Base-by-base conservation (phyloP, 2,888 invertebrate species). In the Neoascia interrupta region DNA sequence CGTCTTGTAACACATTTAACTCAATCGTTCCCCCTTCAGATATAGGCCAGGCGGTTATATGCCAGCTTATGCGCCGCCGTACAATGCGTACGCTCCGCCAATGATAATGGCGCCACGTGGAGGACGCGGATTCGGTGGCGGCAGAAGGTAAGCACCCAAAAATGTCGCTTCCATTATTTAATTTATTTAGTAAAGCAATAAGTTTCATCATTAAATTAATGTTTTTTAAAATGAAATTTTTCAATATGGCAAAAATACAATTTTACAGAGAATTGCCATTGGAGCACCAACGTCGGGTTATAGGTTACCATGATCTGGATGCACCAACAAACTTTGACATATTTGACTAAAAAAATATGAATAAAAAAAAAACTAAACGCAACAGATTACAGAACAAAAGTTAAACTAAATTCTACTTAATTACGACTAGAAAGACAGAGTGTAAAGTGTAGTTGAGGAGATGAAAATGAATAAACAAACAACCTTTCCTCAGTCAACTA, bases 261-360 rank as follows among this genome's bases (percentile, higher is more conserved):
- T 88, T 88, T 92, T 92, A 84, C 92, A 92, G 92, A 91, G 88
- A 88, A 84, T 90, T 91, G 87, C 91, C 91, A 88, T 90, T 91
- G 91, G 92, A 92, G 88, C 91, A 92, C 85, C 92, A 93, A 89
- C 92, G 96, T 89, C 93, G 94, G 89, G 91, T 96, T 89, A 92
- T 96, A 89, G 94, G 94, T 89, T 96, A 96, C 92, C 93, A 95
- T 91, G 96, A 96, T 91, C 92, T 96, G 91, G 96, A 96, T 91
- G 95, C 95, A 89, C 95, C 95, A 90, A 95, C 95, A 88, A 92
- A 90, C 90, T 91, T 92, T 88, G 95, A 95, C 88, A 92, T 93
- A 88, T 94, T 95, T 89, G 88, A 88, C 82, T 88, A 87, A 85
- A 82, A 43, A 61, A 39, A 41, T 31, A 31, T 6, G 8, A 26